These are phyloP conservation scores for Zaprionus ghesquierei DNA, from an alignment of 1,140 invertebrate genomes.

Conservation along the genomic window DNA sequence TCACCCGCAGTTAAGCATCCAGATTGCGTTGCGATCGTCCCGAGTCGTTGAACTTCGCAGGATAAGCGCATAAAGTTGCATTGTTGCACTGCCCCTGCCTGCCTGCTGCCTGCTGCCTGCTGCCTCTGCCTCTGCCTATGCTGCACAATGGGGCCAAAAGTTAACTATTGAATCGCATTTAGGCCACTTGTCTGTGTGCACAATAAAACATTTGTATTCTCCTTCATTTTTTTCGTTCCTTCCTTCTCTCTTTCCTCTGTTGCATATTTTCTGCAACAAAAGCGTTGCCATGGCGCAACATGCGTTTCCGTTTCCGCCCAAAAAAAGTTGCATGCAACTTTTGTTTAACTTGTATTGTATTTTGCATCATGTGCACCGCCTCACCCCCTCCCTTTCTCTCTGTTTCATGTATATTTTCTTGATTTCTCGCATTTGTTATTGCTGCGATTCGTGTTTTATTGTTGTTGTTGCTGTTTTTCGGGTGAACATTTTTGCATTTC, in stretches of 20 bases:
- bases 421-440: slow-evolving; percentile 59
- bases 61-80: slow-evolving; percentile 58
- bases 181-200: slow-evolving; percentile 53
- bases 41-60: slow-evolving; percentile 57
- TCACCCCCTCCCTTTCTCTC: not conserved
- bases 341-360: slow-evolving; percentile 72
- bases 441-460: slow-evolving; percentile 31
- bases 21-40: not conserved
- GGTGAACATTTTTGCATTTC: slow-evolving; percentile 62
- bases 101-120: not conserved
- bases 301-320: slow-evolving; percentile 68
- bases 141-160: slow-evolving; percentile 47
- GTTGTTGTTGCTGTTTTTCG: slow-evolving; percentile 21
- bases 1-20: not conserved
- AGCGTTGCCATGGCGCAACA: slow-evolving; percentile 60
- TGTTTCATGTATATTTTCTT: slow-evolving; percentile 58
- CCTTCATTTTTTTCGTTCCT: not conserved
- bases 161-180: slow-evolving; percentile 74
- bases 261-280: slow-evolving; percentile 49
- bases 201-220: slow-evolving; percentile 30
- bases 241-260: not conserved
- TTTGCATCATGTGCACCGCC: not conserved
- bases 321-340: slow-evolving; percentile 70
- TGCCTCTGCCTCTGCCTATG: not conserved
- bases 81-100: slow-evolving; percentile 31